These are phyloP conservation scores for Archilochus colubris DNA, from an alignment of 2,113 vertebrate species.

Conservation along the genomic window DNA sequence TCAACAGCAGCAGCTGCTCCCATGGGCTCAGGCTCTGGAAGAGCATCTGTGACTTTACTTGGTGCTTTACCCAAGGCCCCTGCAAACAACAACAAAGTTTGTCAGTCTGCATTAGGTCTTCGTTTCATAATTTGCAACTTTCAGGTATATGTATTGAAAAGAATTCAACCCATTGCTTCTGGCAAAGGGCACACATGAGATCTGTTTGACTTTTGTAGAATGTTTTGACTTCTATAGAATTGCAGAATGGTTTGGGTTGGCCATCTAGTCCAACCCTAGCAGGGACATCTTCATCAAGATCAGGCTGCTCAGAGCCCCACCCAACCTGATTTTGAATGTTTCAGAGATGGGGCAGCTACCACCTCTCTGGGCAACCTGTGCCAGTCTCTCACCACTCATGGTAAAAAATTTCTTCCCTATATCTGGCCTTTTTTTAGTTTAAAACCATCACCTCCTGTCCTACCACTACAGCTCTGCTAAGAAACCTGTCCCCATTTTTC, in stretches of 20 bases:
- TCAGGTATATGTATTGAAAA: not conserved
- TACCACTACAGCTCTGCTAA: not conserved
- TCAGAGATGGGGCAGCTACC: not conserved
- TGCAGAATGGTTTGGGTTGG: not conserved
- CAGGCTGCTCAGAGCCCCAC: not conserved
- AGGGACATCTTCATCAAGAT: not conserved
- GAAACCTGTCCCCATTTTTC: not conserved
- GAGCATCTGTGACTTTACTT: constrained; percentile 92
- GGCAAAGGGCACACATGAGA: accelerated
- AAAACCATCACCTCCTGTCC: not conserved
- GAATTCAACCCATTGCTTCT: accelerated
- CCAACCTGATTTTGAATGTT: not conserved
- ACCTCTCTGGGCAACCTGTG: too few relatives aligned
- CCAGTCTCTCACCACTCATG: too few relatives aligned
- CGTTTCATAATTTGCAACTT: not conserved
- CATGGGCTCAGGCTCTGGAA: constrained; percentile 81
- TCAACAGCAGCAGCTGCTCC: constrained; percentile 85
- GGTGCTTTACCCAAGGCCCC: constrained; percentile 97
- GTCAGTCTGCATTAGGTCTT: accelerated
- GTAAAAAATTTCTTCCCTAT: too few relatives aligned
- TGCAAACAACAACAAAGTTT: constrained; percentile 47
- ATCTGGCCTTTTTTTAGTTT: not conserved
- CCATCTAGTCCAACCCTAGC: not conserved
- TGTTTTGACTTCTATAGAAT: not conserved
- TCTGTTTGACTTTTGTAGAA: not conserved